Percentiles rank a stretch among this genome's conserved stretches.
Conservation (phyloP, 92 coral and sea anemone genomes). For the Muricea muricata region DNA sequence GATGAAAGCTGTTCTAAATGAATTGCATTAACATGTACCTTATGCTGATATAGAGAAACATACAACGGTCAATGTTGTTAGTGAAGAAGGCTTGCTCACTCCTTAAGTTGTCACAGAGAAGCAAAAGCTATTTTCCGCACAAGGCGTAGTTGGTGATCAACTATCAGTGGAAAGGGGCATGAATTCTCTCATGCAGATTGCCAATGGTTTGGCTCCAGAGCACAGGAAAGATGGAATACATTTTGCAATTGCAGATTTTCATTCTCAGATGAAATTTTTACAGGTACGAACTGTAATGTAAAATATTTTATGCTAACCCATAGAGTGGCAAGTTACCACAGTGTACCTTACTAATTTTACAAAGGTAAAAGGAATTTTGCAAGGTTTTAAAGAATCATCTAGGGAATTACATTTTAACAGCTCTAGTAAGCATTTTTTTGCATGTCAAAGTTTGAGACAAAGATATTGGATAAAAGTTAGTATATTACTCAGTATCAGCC, state of each 20-base stretch:
- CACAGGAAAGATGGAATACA: conserved; percentile 28
- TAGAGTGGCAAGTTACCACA: too few species aligned
- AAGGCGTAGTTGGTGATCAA: conserved; percentile 31
- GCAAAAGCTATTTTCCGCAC: neutral
- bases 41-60: neutral
- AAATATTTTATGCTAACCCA: too few species aligned
- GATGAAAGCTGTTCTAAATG: neutral
- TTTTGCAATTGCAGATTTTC: conserved; percentile 30
- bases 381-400: too few species aligned
- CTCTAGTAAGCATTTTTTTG: too few species aligned
- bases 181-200: conserved; percentile 15
- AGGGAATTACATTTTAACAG: too few species aligned
- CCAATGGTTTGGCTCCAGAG: conserved; percentile 23
- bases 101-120: neutral
- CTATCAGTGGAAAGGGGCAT: conserved; percentile 31
- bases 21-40: neutral
- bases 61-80: neutral
- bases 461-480: too few species aligned
- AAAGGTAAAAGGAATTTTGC: too few species aligned
- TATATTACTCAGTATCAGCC: too few species aligned
- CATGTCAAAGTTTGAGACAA: too few species aligned
- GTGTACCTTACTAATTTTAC: too few species aligned
- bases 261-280: conserved; percentile 30
- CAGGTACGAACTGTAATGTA: conserved; percentile 35
- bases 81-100: neutral